Base-by-base conservation (phyloP, 2,888 invertebrate species). In the Leucophenga montana region DNA sequence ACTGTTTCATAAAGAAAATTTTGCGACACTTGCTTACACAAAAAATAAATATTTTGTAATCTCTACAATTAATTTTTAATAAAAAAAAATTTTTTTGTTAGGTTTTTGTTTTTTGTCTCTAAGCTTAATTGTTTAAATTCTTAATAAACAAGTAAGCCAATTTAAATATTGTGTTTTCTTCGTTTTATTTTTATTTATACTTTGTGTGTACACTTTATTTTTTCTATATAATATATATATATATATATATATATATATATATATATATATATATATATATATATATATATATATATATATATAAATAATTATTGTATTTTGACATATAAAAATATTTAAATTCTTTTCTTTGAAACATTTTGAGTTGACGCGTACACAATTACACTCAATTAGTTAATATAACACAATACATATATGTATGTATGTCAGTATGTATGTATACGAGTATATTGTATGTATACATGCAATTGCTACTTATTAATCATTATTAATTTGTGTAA, bases 291-390 rank as follows among this genome's bases (percentile, higher is more conserved):
- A 59, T 64, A 16, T 64, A 48, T 33, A 65, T 33, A 31, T 50
- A 22, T 18, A 54, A 46, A 66, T 53, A 48, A 48, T 66, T 53
- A 66, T 56, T 56, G 16, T 61, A 20, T 66, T 68, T 53, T 68
- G 64, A 31, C 67, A 82, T 81, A 82, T 75, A 82, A 82, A 82
- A 82, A 82, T 82, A 78, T 78, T 82, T 77, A 81, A 82, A 83
- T 81, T 83, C 83, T 75, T 80, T 65, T 69, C 68, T 75, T 71
- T 80, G 79, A 82, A 81, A 81, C 80, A 71, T 73, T 78, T 73
- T 73, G 76, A 73, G 73, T 72, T 59, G 67, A 72, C 68, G 56
- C 68, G 72, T 76, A 33, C 44, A 16, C 53, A 72, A 74, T 74
- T 56, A 69, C 68, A 27, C 67, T 65, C 50, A 65, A 53, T 66